These are phyloP conservation scores for Sceliomorpha sp. DNA, from an alignment of 2,888 invertebrate species.

Conservation along the genomic window DNA sequence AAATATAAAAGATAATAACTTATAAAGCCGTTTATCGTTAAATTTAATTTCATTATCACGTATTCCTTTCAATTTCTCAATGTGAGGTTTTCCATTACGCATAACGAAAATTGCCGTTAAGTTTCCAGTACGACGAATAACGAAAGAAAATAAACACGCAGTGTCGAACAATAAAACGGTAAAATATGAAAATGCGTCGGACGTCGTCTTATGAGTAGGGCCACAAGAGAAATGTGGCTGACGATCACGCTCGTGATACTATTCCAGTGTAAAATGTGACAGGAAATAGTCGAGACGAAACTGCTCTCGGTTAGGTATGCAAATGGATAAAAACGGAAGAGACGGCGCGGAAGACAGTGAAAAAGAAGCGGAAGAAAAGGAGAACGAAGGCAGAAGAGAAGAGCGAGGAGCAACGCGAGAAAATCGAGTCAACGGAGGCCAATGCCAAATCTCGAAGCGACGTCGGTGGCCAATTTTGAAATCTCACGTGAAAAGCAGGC, in stretches of 20 bases:
- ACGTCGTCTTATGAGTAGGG: constrained; percentile 19
- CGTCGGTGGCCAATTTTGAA: constrained; percentile 20
- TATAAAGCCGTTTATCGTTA: no score
- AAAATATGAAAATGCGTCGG: constrained; percentile 16
- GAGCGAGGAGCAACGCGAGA: constrained; percentile 26
- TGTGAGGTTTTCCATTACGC: neutral
- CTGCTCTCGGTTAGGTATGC: constrained; percentile 58
- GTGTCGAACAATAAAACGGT: constrained; percentile 20
- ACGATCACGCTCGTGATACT: constrained; percentile 66
- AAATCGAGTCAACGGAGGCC: constrained; percentile 23
- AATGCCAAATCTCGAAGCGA: constrained; percentile 31
- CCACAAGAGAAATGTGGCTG: constrained; percentile 68
- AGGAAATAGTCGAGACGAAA: constrained; percentile 75
- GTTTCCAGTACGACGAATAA: neutral
- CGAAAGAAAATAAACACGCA: constrained; percentile 5
- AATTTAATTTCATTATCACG: no score
- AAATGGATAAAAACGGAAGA: constrained; percentile 44
- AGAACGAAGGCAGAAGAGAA: constrained; percentile 37
- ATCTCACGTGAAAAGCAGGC: constrained; percentile 31
- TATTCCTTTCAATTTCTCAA: no score
- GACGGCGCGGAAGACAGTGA: constrained; percentile 34
- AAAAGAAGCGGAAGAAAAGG: constrained; percentile 28
- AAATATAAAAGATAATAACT: no score
- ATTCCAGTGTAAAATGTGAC: constrained; percentile 74
- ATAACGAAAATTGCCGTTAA: neutral